Evolutionary conservation across 2,888 invertebrate species (phyloP).

Genomic region (Lypha dubia): DNA sequence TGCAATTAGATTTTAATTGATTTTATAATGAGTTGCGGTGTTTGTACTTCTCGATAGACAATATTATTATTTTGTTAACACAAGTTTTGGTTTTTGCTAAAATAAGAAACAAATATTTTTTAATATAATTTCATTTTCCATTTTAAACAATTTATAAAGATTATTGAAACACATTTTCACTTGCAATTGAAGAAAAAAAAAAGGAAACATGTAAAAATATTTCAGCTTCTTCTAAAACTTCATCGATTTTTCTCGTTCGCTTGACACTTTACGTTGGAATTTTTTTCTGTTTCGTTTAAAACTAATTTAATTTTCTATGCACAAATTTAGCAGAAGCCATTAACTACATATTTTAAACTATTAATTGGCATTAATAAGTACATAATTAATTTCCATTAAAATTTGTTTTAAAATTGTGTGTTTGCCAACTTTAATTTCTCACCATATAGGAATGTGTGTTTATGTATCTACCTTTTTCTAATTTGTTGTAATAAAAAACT

Average conservation of each 20-base stretch:
- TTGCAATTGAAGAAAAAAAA: neutral
- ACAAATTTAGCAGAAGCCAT: constrained; percentile 4
- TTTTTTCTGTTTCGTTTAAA: constrained; percentile 11
- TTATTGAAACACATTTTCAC: neutral
- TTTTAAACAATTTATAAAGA: neutral
- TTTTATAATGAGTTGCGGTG: constrained; percentile 1
- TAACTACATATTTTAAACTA: neutral
- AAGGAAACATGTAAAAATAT: constrained; percentile 18
- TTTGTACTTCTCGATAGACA: neutral
- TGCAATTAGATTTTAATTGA: constrained; percentile 5
- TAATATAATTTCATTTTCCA: neutral
- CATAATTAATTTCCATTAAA: neutral
- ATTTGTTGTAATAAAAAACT: constrained; percentile 24
- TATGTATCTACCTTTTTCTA: constrained; percentile 64
- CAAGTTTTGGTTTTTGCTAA: neutral
- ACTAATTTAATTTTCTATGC: neutral
- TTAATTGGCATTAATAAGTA: neutral
- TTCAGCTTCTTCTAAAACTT: constrained; percentile 67
- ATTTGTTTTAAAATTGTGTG: neutral
- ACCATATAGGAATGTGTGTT: constrained; percentile 28
- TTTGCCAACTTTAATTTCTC: constrained; percentile 36
- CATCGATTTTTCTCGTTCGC: constrained; percentile 73
- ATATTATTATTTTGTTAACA: neutral
- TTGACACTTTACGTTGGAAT: constrained; percentile 30
- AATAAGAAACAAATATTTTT: neutral